These are phyloP conservation scores for Amblyopsis hoosieri DNA, from an alignment of 2,797 vertebrate species.

Conservation along the genomic window DNA sequence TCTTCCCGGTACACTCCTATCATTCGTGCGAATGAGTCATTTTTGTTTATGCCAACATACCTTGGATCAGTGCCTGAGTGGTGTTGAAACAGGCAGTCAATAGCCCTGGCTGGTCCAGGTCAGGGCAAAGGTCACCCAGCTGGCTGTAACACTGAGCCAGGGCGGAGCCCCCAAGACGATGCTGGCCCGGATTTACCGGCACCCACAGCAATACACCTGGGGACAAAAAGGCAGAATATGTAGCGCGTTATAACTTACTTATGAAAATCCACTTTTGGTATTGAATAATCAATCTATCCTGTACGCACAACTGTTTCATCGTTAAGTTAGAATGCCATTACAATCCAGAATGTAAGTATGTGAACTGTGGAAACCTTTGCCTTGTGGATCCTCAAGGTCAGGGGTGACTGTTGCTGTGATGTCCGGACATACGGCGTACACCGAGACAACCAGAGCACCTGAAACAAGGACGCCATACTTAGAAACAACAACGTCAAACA, in stretches of 20 bases:
- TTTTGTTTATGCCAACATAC: slow-evolving; percentile 59
- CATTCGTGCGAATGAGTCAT: too few relatives aligned
- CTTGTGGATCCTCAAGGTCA: slow-evolving; percentile 86
- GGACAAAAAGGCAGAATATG: slow-evolving; percentile 8
- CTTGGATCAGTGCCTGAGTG: slow-evolving; percentile 84
- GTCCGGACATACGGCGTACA: slow-evolving; percentile 91
- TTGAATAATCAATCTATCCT: too few relatives aligned
- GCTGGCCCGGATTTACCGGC: slow-evolving; percentile 78
- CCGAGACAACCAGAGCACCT: slow-evolving; percentile 92
- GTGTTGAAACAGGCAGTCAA: slow-evolving; percentile 81
- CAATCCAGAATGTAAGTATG: not conserved
- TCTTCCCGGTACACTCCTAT: not conserved
- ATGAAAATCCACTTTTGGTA: too few relatives aligned
- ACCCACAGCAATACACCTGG: slow-evolving; percentile 86
- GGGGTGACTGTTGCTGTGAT: slow-evolving; percentile 91
- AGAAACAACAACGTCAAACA: not conserved
- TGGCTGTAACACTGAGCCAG: slow-evolving; percentile 90
- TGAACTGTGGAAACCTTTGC: slow-evolving; percentile 73
- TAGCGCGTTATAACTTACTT: too few relatives aligned
- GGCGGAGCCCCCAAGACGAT: slow-evolving; percentile 88
- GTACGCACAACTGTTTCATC: too few relatives aligned
- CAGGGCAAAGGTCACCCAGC: slow-evolving; percentile 84
- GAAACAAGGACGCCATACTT: slow-evolving; percentile 10
- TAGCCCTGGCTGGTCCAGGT: slow-evolving; percentile 81
- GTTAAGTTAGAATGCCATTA: too few relatives aligned